Evolutionary conservation across 2,888 invertebrate genomes (phyloP).

Genomic region (Sarcophaga subvicina): DNA sequence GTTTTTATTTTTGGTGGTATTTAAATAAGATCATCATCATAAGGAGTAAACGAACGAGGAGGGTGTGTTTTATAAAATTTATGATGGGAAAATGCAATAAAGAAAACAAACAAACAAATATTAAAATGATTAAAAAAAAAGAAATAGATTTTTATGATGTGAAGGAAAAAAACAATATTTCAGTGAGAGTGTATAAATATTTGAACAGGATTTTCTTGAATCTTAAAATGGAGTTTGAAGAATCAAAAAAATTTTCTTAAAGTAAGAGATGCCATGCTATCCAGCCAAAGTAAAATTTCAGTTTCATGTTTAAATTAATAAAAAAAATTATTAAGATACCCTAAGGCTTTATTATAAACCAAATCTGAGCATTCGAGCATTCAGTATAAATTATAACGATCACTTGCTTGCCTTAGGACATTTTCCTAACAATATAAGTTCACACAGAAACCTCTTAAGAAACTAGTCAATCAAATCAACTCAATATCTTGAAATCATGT

Average conservation of each 20-base stretch:
- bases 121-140: conserved; percentile 43
- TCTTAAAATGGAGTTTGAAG: background rate
- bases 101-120: conserved; percentile 59
- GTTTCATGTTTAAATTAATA: no score
- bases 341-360: no score
- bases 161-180: conserved; percentile 6
- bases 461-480: conserved; percentile 14
- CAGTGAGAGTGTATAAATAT: background rate
- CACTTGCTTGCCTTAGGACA: background rate
- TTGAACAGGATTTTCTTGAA: conserved; percentile 50
- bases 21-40: conserved; percentile 55
- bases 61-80: conserved; percentile 49
- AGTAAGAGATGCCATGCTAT: no score
- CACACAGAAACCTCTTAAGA: conserved; percentile 1
- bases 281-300: no score
- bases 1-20: conserved; percentile 55
- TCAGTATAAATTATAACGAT: no score
- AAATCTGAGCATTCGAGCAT: no score
- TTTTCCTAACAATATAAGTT: background rate
- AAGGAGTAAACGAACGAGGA: conserved; percentile 15
- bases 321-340: no score
- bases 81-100: conserved; percentile 64
- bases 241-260: background rate
- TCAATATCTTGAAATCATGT: conserved; percentile 60
- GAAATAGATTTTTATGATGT: background rate